A percentile compares a stretch with the other conserved stretches of the same genome.
Conservation (phyloP, 2,888 invertebrate species). For the Ormyrus labotus region DNA sequence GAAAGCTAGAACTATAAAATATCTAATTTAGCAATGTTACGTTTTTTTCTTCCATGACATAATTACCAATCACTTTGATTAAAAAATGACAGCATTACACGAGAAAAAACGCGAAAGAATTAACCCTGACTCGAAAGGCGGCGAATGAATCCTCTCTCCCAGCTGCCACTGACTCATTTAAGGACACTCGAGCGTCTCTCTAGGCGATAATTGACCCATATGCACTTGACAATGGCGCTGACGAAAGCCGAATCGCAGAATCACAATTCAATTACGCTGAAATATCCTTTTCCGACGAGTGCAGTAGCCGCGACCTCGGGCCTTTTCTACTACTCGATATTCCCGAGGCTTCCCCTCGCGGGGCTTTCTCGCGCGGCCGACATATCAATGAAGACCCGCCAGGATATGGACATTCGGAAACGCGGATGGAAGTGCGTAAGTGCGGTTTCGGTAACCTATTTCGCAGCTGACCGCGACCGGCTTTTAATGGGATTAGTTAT, state of each 20-base stretch:
- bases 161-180: background rate
- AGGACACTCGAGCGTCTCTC: background rate
- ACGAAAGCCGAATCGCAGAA: background rate
- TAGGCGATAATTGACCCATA: slow-evolving; percentile 15
- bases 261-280: no score
- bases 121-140: background rate
- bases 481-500: background rate
- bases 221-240: background rate
- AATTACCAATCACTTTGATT: no score
- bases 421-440: slow-evolving; percentile 1
- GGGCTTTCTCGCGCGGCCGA: background rate
- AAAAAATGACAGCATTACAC: no score
- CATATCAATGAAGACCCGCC: background rate
- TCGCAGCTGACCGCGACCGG: background rate
- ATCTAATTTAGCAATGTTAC: no score
- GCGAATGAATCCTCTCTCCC: background rate
- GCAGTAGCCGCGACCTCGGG: no score
- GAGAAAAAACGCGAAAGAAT: background rate
- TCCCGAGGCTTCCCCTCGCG: background rate
- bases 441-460: background rate
- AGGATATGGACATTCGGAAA: background rate
- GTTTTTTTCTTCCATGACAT: no score
- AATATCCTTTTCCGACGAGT: no score
- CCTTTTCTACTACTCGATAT: no score
- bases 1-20: no score